Conservation (phyloP, 2,113 vertebrate species). For the Erpornis zantholeuca region DNA sequence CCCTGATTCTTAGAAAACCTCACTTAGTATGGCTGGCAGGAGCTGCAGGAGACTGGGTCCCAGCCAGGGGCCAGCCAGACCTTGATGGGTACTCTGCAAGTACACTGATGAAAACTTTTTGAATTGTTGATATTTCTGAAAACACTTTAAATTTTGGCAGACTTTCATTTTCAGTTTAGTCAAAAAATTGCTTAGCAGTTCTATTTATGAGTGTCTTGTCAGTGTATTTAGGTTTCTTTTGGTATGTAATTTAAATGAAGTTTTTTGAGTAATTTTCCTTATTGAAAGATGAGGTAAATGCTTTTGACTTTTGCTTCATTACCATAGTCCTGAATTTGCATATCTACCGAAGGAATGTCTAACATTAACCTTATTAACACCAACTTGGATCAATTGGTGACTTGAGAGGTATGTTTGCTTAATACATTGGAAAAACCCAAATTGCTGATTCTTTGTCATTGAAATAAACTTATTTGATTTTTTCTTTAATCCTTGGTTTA, state of each 20-base stretch:
- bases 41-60: neutral
- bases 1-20: neutral
- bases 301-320: neutral
- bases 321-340: neutral
- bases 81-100: neutral
- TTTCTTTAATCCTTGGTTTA: slow-evolving; percentile 9
- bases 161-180: neutral
- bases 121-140: neutral
- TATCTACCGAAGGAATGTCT: neutral
- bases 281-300: neutral
- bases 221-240: neutral
- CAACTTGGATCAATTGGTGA: slow-evolving; percentile 6
- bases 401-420: slow-evolving; percentile 52
- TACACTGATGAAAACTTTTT: neutral
- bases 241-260: neutral
- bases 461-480: slow-evolving; percentile 48
- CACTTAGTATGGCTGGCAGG: fast-evolving
- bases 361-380: neutral
- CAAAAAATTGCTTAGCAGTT: neutral
- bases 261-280: neutral
- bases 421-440: slow-evolving; percentile 18
- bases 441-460: slow-evolving; percentile 52
- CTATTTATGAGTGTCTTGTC: neutral
- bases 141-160: neutral
- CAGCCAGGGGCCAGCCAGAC: neutral